A percentile compares a stretch with the other conserved stretches of the same genome.
phyloP scores from a whole-genome alignment of 1,140 invertebrate genomes.

The Diplogasteroides magnus region DNA sequence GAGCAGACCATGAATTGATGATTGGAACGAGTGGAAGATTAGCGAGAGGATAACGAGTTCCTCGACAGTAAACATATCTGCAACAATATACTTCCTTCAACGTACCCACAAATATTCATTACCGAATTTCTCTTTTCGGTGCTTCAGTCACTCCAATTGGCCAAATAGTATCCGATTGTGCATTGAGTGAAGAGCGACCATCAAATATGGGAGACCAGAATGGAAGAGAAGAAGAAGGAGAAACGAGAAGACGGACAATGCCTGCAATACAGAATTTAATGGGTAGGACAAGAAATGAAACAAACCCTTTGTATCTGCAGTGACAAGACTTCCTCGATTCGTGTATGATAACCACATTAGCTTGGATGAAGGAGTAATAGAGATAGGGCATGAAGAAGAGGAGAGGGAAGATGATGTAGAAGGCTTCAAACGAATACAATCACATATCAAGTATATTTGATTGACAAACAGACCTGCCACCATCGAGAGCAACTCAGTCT shows the following conservation, averaged over 20 bases:
- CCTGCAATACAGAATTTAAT: not conserved
- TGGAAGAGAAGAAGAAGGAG: slow-evolving; percentile 5
- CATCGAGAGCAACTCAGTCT: not conserved
- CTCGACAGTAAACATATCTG: slow-evolving; percentile 15
- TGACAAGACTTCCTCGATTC: slow-evolving; percentile 8
- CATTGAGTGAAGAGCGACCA: not conserved
- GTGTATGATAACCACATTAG: slow-evolving; percentile 11
- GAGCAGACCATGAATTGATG: not conserved
- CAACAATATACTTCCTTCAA: not conserved
- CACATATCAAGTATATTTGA: not conserved
- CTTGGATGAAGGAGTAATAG: not conserved
- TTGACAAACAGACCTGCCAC: not conserved
- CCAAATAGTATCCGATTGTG: slow-evolving; percentile 1
- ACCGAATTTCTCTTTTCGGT: too few relatives aligned
- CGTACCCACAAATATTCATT: not conserved
- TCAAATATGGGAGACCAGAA: slow-evolving; percentile 14
- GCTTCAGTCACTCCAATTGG: not conserved
- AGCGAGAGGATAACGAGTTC: not conserved
- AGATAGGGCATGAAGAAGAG: not conserved
- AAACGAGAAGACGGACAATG: not conserved
- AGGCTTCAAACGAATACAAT: not conserved
- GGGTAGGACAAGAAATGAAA: not conserved
- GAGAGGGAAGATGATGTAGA: not conserved
- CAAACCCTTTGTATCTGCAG: not conserved
- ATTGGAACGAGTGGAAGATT: not conserved